These are phyloP conservation scores for Didymodactylos carnosus DNA, from an alignment of 2,888 invertebrate genomes.

Conservation along the genomic window DNA sequence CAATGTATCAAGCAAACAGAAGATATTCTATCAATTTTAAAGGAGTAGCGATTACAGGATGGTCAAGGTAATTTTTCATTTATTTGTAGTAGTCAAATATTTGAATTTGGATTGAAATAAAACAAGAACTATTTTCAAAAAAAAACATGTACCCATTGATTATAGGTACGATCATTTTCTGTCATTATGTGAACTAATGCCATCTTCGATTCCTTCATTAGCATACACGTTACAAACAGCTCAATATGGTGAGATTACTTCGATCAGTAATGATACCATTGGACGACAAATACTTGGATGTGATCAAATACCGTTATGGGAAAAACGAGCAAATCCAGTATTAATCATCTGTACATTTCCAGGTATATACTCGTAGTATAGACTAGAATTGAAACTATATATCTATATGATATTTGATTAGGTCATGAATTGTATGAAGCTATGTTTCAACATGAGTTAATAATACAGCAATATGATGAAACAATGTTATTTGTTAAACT, in stretches of 20 bases:
- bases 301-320: slow-evolving; percentile 9
- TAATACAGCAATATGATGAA: background rate
- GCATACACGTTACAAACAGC: slow-evolving; percentile 17
- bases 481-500: slow-evolving; percentile 5
- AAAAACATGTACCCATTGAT: background rate
- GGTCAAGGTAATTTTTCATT: slow-evolving; percentile 14
- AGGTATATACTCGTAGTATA: background rate
- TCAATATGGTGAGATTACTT: background rate
- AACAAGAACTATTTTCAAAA: background rate
- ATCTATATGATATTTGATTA: background rate
- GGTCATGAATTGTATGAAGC: slow-evolving; percentile 13
- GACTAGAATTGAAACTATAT: too few relatives aligned
- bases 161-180: slow-evolving; percentile 35
- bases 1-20: background rate
- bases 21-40: slow-evolving; percentile 1
- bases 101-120: too few relatives aligned
- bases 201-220: slow-evolving; percentile 35
- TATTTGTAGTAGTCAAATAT: too few relatives aligned
- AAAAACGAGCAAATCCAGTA: background rate
- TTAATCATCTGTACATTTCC: slow-evolving; percentile 1
- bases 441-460: background rate
- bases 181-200: slow-evolving; percentile 37
- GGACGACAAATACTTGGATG: background rate
- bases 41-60: slow-evolving; percentile 15
- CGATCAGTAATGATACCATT: slow-evolving; percentile 1